These are phyloP conservation scores for Cryptus armator DNA, from an alignment of 2,888 invertebrate genomes.

Conservation along the genomic window DNA sequence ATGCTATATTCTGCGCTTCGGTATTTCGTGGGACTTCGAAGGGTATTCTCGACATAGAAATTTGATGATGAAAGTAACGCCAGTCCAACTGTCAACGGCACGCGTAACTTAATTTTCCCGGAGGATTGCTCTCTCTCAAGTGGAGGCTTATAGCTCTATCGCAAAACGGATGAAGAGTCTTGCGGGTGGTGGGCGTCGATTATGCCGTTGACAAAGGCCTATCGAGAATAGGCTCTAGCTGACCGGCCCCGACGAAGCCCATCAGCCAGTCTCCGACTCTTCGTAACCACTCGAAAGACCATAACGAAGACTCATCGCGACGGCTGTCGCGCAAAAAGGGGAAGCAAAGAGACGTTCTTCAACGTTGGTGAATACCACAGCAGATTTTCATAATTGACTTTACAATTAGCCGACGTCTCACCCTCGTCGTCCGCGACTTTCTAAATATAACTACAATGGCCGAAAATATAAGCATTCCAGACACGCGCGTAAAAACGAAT, in stretches of 20 bases:
- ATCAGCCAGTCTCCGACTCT: not conserved
- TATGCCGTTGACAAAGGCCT: slow-evolving; percentile 9
- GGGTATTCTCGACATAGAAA: not conserved
- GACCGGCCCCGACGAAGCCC: slow-evolving; percentile 25
- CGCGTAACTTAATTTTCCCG: slow-evolving; percentile 79
- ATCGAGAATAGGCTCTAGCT: slow-evolving; percentile 1
- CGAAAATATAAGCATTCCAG: not conserved
- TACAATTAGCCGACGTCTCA: slow-evolving; percentile 71
- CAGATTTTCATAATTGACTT: slow-evolving; percentile 78
- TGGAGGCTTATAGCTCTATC: slow-evolving; percentile 44
- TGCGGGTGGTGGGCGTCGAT: not conserved
- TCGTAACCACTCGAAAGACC: slow-evolving; percentile 64
- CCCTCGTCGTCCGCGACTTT: not conserved
- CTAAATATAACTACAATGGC: not conserved
- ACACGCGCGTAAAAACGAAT: not conserved
- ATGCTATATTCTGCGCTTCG: slow-evolving; percentile 5
- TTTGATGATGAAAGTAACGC: slow-evolving; percentile 59
- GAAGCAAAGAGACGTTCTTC: slow-evolving; percentile 54
- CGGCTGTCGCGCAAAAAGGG: slow-evolving; percentile 70
- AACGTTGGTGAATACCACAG: slow-evolving; percentile 28
- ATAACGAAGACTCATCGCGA: slow-evolving; percentile 17
- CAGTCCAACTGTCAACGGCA: slow-evolving; percentile 80
- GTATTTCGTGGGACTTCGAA: slow-evolving; percentile 13
- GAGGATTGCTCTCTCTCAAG: slow-evolving; percentile 61
- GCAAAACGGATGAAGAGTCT: slow-evolving; percentile 8